phyloP scores from a whole-genome alignment of 2,797 vertebrate species.

The Buceros bicornis region DNA sequence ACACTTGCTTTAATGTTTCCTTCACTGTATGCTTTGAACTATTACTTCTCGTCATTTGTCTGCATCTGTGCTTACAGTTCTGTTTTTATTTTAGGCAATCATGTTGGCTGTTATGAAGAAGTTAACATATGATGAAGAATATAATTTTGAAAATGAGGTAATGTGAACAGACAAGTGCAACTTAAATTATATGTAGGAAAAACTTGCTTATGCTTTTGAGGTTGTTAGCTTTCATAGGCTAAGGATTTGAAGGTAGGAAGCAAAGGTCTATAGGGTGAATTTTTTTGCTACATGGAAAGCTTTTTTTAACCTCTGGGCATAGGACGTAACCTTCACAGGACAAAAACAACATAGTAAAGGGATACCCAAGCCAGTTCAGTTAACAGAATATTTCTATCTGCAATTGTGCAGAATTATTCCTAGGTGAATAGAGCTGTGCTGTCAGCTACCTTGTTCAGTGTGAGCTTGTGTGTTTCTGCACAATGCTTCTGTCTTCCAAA shows the following conservation, averaged over 20 bases:
- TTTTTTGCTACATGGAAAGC: not conserved
- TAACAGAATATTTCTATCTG: not conserved
- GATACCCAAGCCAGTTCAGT: not conserved
- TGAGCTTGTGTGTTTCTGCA: not conserved
- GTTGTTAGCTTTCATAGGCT: not conserved
- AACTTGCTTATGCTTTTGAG: not conserved
- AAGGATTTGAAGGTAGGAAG: not conserved
- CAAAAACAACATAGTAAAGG: not conserved
- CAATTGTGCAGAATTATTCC: not conserved
- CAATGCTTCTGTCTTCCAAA: not conserved
- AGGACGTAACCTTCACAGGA: not conserved
- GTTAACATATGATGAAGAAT: conserved; percentile 97
- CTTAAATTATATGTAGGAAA: not conserved
- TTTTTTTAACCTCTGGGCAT: not conserved
- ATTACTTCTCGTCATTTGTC: not conserved
- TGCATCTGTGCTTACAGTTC: not conserved
- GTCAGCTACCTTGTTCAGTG: not conserved
- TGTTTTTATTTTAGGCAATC: conserved; percentile 85
- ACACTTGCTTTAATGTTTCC: not conserved
- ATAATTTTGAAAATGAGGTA: conserved; percentile 98
- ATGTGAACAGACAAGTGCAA: not conserved
- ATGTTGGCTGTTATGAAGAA: conserved; percentile 99
- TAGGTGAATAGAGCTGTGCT: not conserved
- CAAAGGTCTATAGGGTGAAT: not conserved
- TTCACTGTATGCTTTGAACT: not conserved